Conservation (phyloP, 2,888 invertebrate species). For the Nebria salina region DNA sequence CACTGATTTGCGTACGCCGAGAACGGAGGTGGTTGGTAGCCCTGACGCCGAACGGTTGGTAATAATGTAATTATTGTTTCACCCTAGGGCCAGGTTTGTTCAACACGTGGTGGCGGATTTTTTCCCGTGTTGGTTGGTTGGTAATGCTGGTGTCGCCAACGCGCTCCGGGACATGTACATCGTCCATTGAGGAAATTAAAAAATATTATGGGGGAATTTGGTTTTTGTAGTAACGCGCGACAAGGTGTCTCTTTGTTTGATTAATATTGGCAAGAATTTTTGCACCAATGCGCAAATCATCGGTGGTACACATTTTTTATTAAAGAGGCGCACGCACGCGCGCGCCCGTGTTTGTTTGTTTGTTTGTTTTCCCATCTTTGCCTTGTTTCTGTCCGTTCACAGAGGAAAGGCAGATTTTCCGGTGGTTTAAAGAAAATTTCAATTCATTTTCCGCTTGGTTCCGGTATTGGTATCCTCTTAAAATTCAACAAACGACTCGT, state of each 20-base stretch:
- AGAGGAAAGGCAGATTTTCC: conserved; percentile 44
- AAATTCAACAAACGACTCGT: conserved; percentile 24
- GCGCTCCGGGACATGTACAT: conserved; percentile 20
- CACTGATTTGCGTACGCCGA: conserved; percentile 39
- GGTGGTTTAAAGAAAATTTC: conserved; percentile 46
- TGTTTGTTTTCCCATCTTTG: background rate
- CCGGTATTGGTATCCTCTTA: conserved; percentile 44
- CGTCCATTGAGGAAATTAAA: conserved; percentile 45
- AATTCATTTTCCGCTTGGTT: conserved; percentile 41
- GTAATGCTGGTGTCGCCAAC: conserved; percentile 17
- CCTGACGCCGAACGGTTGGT: conserved; percentile 29
- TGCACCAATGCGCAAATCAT: background rate
- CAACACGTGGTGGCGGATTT: conserved; percentile 40
- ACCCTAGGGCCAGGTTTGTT: conserved; percentile 39
- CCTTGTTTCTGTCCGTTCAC: conserved; percentile 20
- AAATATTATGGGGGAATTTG: conserved; percentile 31
- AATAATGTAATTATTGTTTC: conserved; percentile 47
- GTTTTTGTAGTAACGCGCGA: background rate
- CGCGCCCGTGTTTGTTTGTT: no score
- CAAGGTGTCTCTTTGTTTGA: conserved; percentile 1
- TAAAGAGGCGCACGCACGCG: no score
- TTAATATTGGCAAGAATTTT: background rate
- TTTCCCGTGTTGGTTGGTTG: conserved; percentile 11
- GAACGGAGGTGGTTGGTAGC: conserved; percentile 39
- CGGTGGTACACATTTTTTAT: background rate